Base-by-base conservation (phyloP, 2,888 invertebrate genomes). In the Cyrtodaria siliqua region DNA sequence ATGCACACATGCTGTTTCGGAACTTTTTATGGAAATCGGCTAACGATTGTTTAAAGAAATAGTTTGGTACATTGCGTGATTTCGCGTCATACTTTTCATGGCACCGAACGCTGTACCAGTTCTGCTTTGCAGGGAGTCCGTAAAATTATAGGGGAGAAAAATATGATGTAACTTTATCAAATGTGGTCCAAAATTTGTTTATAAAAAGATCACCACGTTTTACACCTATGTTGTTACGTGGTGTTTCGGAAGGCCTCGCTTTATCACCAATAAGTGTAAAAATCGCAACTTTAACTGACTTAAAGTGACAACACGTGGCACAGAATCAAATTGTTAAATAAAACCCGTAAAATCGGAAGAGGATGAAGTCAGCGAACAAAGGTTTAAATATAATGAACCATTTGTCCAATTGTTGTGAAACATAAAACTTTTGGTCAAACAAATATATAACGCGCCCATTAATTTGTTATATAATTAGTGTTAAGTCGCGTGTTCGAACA, bases 221-320 rank as follows among this genome's bases (percentile, higher is more conserved):
- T 53, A 68, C 79, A 68, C 79, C 79, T 67, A 66, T 18, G 6
- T 40, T 38, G 50, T 44, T 47, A 42, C 60, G 59, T 24, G 60
- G 60, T 29, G 44, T 40, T 16, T 42, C 50, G 29, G 57, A 76
- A 49, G 55, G 61, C 42, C 23, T 18, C 26, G 47, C n/a, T 66
- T 64, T 53, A 24, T 57, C 75, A 60, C 68, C 70, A 18, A 24
- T 14, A 18, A 14, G 64, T 76, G 75, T 62, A 18, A 76, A 57
- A 42, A 23, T 53, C 40, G 24, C 53, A 40, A 55, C 63, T 63
- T 53, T 33, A 12, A 9, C 33, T 12, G 40, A 27, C 53, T 38
- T 63, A 40, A 55, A 63, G 18, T 52, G 18, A 24, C 12, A 24
- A 42, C 63, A 63, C 63, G 63, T 63, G 63, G 24, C 14, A 4